These are phyloP conservation scores for Sarcophaga bullata DNA, from an alignment of 1,140 invertebrate species.

Conservation along the genomic window DNA sequence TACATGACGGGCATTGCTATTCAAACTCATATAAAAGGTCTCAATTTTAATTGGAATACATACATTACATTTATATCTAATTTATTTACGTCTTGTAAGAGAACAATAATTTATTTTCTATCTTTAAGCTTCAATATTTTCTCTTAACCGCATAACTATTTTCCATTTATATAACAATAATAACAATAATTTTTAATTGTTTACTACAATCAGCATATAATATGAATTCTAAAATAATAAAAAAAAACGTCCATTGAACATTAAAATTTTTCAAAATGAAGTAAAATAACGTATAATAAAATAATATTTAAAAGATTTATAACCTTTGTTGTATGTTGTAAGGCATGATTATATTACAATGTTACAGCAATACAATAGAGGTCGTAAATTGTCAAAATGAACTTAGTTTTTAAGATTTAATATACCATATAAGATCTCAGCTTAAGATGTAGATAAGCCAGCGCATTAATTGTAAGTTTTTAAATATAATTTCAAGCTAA, in stretches of 20 bases:
- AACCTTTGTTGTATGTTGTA: no score
- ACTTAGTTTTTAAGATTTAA: neutral
- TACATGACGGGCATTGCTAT: neutral
- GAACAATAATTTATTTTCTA: neutral
- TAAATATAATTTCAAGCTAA: neutral
- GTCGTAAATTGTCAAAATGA: no score
- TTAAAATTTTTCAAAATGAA: neutral
- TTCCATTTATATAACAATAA: neutral
- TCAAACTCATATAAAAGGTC: neutral
- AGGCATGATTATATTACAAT: no score
- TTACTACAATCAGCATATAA: no score
- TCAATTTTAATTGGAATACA: neutral
- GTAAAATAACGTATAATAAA: neutral
- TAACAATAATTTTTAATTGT: neutral
- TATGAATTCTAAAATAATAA: neutral
- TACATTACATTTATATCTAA: neutral
- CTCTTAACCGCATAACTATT: neutral
- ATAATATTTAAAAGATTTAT: neutral
- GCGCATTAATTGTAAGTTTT: neutral
- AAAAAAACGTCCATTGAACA: conserved; percentile 3
- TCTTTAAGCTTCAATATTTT: neutral
- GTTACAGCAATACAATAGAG: no score
- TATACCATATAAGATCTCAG: neutral
- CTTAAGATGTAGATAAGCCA: neutral
- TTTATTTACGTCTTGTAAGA: neutral